These are phyloP conservation scores for Xiphophorus birchmanni DNA, from an alignment of 2,797 vertebrate species.

Conservation along the genomic window DNA sequence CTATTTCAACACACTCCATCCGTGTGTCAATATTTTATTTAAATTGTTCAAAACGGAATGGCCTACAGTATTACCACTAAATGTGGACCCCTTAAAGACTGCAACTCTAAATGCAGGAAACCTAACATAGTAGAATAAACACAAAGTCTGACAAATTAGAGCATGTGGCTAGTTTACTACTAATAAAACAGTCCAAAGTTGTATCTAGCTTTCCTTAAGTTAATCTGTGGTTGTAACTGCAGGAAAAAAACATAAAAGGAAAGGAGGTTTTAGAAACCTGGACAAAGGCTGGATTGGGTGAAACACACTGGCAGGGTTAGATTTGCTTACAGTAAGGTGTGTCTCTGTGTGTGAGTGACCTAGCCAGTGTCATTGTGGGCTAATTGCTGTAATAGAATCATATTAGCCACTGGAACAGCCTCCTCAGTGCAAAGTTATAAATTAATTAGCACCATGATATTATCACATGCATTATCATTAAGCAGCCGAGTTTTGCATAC, in stretches of 20 bases:
- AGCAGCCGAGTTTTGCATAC: constrained; percentile 84
- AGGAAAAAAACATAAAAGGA: constrained; percentile 12
- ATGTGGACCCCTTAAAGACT: neutral
- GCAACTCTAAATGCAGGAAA: neutral
- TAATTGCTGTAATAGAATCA: constrained; percentile 89
- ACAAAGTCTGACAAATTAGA: neutral
- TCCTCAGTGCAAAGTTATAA: constrained; percentile 88
- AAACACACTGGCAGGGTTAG: constrained; percentile 45
- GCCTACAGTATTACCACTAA: no score
- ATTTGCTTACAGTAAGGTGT: constrained; percentile 69
- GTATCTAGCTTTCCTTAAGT: neutral
- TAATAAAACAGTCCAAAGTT: constrained; percentile 7
- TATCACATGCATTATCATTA: constrained; percentile 89
- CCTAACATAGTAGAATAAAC: neutral
- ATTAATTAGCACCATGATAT: constrained; percentile 86
- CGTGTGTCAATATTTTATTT: no score
- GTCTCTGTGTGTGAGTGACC: constrained; percentile 80
- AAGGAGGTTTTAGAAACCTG: constrained; percentile 26
- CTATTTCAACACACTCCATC: no score
- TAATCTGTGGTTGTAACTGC: neutral
- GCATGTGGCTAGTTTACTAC: constrained; percentile 17
- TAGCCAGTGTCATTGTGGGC: constrained; percentile 87
- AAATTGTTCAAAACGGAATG: no score
- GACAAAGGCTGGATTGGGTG: constrained; percentile 12
- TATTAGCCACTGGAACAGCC: constrained; percentile 86